Evolutionary conservation across 2,888 invertebrate genomes (phyloP).

Genomic region (Rapana venosa): DNA sequence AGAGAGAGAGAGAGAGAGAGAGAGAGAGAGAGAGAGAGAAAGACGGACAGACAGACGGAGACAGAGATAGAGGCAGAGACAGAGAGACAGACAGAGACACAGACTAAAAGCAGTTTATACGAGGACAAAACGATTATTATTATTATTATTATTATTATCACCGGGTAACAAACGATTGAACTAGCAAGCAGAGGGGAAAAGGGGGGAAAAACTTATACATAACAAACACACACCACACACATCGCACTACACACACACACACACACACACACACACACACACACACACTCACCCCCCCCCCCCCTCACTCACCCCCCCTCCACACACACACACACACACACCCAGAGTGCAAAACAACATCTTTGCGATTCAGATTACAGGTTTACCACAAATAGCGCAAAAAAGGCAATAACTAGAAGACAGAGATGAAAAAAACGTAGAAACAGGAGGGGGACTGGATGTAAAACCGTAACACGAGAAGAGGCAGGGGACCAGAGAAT

Average conservation of each 20-base stretch:
- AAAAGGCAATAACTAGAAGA: not conserved
- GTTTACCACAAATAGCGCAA: not conserved
- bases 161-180: too few relatives aligned
- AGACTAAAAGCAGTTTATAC: too few relatives aligned
- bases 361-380: too few relatives aligned
- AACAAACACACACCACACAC: not conserved
- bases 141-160: too few relatives aligned
- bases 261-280: not conserved
- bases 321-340: too few relatives aligned
- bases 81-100: not conserved
- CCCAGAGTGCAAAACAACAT: too few relatives aligned
- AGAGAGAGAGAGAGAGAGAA: not conserved
- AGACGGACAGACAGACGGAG: not conserved
- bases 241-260: not conserved
- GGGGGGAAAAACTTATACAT: too few relatives aligned
- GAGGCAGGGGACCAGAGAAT: not conserved
- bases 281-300: too few relatives aligned
- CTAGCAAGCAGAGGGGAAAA: too few relatives aligned
- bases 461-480: not conserved
- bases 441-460: not conserved
- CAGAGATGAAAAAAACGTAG: not conserved
- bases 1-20: conserved; percentile 16
- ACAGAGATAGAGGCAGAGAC: not conserved
- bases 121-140: too few relatives aligned
- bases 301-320: too few relatives aligned